Evolutionary conservation across 1,140 invertebrate genomes (phyloP), one percentile per base, ranked within the genome.

Genomic region (Palaemon carinicauda): DNA sequence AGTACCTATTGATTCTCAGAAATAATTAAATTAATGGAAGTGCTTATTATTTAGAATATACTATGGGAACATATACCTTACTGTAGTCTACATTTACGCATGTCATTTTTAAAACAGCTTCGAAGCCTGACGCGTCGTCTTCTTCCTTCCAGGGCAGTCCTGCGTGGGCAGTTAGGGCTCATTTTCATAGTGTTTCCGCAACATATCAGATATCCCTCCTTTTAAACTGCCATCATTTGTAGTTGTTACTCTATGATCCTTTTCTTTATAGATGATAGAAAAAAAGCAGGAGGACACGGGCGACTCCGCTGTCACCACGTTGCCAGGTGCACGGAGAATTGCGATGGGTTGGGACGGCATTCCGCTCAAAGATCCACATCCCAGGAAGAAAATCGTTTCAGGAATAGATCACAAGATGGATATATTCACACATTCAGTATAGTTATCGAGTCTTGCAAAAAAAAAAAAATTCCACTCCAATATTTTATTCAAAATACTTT

Each of bases 121-220:
- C 33, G 24, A 56, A 80, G 78, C 50, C 78, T 31, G 19, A 56
- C 31, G 21, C 52, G 15, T 50, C 41, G 21, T 50, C 14, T 60
- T 60, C 71, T 51, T 51, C 60, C 71, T 51, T 51, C 60, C 73
- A 82, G 85, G 77, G 79, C 73, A 80, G 60, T 82, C 85, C 73
- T 86, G 78, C 69, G 84, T 86, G 84, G 84, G 84, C 85, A 87
- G 85, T 80, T 80, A 74, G 85, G 79, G 85, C 85, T 87, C 85
- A 87, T 87, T 87, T 87, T 87, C 75, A 87, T 87, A 87, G 85
- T 87, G 85, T 87, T 82, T 87, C 85, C 85, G 74, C 85, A 87
- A 87, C 85, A 87, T 87, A 87, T 87, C 85, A 87, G 85, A 87
- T 87, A 87, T 87, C 85, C 85, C 85, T 87, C 85, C 85, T 87